Evolutionary conservation across 2,113 vertebrate genomes (phyloP), one percentile per base, ranked within the genome.

Genomic region (Nothocercus julius): DNA sequence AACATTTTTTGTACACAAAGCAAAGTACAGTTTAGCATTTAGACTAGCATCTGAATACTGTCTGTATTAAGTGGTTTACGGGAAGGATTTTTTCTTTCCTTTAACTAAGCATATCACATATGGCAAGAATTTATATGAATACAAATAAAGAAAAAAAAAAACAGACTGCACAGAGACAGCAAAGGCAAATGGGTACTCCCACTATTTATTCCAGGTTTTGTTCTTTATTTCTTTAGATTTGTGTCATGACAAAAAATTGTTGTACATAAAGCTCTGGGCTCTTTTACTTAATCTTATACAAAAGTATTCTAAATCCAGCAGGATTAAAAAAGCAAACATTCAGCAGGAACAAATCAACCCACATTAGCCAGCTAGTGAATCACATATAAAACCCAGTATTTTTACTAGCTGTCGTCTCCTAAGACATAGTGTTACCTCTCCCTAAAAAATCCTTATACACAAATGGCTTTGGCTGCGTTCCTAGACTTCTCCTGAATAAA

Each of bases 201-300:
- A 40, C 18, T 79, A 72, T 88, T 86, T 30, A 79, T 79, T 73
- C 15, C 47, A 64, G 13, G 13, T 53, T 93, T 81, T 85, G 28
- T 64, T 91, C 85, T 83, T 87, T 90, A 56, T 87, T 91, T 90
- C 63, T 27, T 66, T 84, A 84, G 53, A 85, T 76, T 76, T 82
- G 54, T 0, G 0, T 90, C 5, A 61, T 38, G 14, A 20, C 81
- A 42, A 61, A 24, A 69, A 79, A 42, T 49, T 5, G 2, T 9
- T 78, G 7, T 44, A 42, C 16, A 8, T 59, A 83, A 87, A 91
- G 75, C 36, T 74, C 45, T 78, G 56, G 27, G 36, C 16, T 91
- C 45, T 80, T 17, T 61, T 79, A 51, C 17, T 81, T 83, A 89
- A 77, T 85, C 64, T 83, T 74, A 61, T 77, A 64, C 56, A 70